Base-by-base conservation (phyloP, 2,797 vertebrate species). In the Sitta carolinensis region DNA sequence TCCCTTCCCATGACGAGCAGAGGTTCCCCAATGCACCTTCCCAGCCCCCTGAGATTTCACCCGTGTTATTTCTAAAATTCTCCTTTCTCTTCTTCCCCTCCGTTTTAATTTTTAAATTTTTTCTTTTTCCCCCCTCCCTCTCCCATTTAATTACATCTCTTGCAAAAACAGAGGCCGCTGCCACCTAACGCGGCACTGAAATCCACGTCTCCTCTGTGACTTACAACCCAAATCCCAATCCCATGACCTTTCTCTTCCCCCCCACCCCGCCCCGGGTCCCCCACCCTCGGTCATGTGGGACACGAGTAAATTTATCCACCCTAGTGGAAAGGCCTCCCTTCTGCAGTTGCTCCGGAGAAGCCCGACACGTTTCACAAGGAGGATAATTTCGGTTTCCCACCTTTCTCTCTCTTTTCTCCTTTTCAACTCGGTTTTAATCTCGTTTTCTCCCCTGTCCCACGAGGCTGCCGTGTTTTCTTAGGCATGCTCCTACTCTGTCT, bases 171-270 rank as follows among this genome's bases (percentile, higher is more conserved):
- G 61, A 84, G 83, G 67, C 79, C 47, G 7, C 90, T 87, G 79
- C 83, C 86, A 91, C 87, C 92, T 81, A 94, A 92, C 63, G 36
- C 82, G 27, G 93, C 64, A 21, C 70, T 91, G 87, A 95, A 92
- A 93, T 77, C 93, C 92, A 42, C 32, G 13, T 93, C 80, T 91
- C 76, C 81, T 87, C 90, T 93, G 80, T 92, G 92, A 93, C 43
- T 94, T 95, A 84, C 70, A 72, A 88, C 90, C 81, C 83, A 94
- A 96, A 95, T 93, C 94, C 92, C 93, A 93, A 59, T 95, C 95
- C 74, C 93, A 84, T 95, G 94, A 95, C 92, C 91, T 93, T 94
- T 95, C 76, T 74, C 87, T 81, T 20, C 3, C 10, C 43, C 52
- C 75, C 43, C n/a, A n/a, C 36, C 36, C 51, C 42, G 7, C 36